phyloP scores from a whole-genome alignment of 2,797 vertebrate species.

The Australoheros facetus region DNA sequence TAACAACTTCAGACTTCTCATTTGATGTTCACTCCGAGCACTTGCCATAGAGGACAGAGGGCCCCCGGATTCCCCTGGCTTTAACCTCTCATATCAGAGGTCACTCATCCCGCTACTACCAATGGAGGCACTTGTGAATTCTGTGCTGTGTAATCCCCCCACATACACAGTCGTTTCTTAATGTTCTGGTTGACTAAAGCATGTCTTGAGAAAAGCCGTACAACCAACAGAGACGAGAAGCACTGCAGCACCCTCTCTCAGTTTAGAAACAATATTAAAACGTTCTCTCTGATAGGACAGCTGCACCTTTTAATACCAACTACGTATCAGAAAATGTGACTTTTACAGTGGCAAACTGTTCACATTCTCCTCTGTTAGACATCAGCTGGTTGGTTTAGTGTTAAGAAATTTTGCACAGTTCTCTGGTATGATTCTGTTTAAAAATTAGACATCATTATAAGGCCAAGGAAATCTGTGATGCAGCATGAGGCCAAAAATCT shows the following conservation, averaged over 20 bases:
- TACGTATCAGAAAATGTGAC: background rate
- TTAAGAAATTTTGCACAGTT: background rate
- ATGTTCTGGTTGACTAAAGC: conserved; percentile 25
- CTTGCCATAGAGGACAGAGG: conserved; percentile 56
- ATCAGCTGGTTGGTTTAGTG: background rate
- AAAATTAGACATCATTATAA: background rate
- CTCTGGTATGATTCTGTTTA: background rate
- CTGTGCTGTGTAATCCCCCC: conserved; percentile 7
- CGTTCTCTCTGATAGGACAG: background rate
- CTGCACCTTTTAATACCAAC: background rate
- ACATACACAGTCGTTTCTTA: conserved; percentile 7
- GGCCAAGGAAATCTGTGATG: background rate
- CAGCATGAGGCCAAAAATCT: background rate
- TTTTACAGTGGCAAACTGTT: background rate
- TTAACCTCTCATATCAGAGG: conserved; percentile 76
- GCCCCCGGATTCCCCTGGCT: conserved; percentile 66
- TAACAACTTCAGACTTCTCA: conserved; percentile 79
- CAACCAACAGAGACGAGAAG: background rate
- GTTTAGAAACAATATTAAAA: background rate
- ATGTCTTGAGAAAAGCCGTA: conserved; percentile 10
- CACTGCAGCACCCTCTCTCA: background rate
- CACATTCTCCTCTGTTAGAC: background rate
- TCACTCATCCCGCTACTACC: conserved; percentile 49
- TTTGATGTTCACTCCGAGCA: conserved; percentile 73
- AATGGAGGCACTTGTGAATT: conserved; percentile 62